Percentiles rank a stretch among this genome's conserved stretches.
Conservation (phyloP, 2,797 vertebrate genomes). For the Euthynnus affinis region DNA sequence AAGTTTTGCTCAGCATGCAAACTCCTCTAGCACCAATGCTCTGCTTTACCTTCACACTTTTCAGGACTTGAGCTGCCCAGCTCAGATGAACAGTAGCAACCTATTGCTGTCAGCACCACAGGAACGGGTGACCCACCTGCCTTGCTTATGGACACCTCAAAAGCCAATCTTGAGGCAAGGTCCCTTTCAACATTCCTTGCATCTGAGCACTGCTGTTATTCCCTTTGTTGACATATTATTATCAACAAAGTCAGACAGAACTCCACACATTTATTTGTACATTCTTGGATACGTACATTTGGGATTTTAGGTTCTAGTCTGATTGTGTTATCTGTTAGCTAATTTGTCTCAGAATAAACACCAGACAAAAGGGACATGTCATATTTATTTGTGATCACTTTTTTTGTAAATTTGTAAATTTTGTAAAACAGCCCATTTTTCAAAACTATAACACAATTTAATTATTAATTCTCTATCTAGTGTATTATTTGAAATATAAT, state of each 20-base stretch:
- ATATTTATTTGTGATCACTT: no score
- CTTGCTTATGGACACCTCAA: slow-evolving; percentile 11
- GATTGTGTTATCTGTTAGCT: background rate
- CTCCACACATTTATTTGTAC: background rate
- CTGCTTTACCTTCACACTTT: slow-evolving; percentile 30
- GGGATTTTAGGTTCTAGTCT: background rate
- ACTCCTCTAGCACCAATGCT: slow-evolving; percentile 8
- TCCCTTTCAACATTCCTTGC: background rate
- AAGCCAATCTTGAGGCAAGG: background rate
- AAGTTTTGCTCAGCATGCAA: slow-evolving; percentile 26
- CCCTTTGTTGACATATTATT: background rate
- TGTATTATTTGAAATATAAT: background rate
- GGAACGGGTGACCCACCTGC: background rate
- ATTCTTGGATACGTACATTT: background rate
- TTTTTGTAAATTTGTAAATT: no score
- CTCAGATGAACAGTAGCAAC: slow-evolving; percentile 5
- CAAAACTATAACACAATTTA: background rate
- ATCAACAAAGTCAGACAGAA: background rate
- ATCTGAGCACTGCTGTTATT: background rate
- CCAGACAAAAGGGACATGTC: background rate
- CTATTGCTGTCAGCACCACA: background rate
- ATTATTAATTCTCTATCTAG: background rate
- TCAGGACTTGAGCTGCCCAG: background rate
- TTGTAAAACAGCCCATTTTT: background rate
- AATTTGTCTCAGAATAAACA: background rate